Percentiles rank a stretch among this genome's conserved stretches.
Evolutionary conservation across 2,797 vertebrate species (phyloP).

Genomic region (Craterocephalus amniculus): DNA sequence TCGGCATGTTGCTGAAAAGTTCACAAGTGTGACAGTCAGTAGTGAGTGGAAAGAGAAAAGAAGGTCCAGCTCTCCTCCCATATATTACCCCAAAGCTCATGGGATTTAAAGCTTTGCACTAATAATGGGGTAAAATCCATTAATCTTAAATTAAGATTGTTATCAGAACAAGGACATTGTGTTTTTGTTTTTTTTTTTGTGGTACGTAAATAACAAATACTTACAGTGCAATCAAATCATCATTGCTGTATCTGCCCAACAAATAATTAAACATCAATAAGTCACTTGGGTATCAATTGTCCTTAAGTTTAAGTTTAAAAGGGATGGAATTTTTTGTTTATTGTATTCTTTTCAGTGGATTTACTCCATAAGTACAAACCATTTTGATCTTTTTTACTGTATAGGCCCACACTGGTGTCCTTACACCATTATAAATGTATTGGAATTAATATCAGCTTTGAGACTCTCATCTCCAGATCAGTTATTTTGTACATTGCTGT

Average conservation of each 20-base stretch:
- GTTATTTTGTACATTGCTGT: not conserved
- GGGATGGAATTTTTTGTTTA: not conserved
- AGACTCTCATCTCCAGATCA: not conserved
- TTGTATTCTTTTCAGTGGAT: not conserved
- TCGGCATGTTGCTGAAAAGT: slow-evolving; percentile 66
- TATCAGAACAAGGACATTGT: not conserved
- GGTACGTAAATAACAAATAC: not conserved
- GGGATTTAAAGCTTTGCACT: not conserved
- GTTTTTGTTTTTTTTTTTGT: not conserved
- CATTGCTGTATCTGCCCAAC: not conserved
- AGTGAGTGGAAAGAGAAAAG: slow-evolving; percentile 1
- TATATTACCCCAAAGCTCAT: slow-evolving; percentile 14
- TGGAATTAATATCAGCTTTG: slow-evolving; percentile 14
- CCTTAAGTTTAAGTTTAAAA: not conserved
- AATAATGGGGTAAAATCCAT: not conserved
- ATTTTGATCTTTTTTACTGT: not conserved
- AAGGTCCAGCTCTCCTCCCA: slow-evolving; percentile 29
- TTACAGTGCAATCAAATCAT: not conserved
- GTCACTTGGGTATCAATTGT: too few relatives aligned
- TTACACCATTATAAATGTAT: slow-evolving; percentile 11
- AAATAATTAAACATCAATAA: not conserved
- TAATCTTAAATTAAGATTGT: not conserved
- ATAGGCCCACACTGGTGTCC: slow-evolving; percentile 1
- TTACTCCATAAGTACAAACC: not conserved
- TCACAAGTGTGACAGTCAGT: slow-evolving; percentile 58